These are phyloP conservation scores for Ophioninae sp. DNA, from an alignment of 2,888 invertebrate species.

Conservation along the genomic window DNA sequence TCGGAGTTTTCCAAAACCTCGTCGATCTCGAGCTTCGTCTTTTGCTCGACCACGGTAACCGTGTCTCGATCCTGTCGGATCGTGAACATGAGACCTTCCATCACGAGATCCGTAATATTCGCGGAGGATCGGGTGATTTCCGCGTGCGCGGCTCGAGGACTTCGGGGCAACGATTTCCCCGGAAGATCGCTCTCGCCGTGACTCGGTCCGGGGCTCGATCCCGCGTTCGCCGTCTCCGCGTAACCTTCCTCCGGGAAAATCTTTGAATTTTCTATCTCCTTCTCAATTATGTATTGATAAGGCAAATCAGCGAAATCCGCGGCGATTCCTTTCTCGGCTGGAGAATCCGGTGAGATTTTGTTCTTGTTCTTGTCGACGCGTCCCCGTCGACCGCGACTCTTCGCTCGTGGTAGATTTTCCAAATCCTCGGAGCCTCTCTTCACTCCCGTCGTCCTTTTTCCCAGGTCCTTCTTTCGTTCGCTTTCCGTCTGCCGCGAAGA, in stretches of 20 bases:
- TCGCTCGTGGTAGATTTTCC: slow-evolving; percentile 12
- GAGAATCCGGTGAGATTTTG: slow-evolving; percentile 31
- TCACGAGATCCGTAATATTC: slow-evolving; percentile 78
- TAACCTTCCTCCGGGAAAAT: slow-evolving; percentile 10
- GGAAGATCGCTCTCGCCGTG: slow-evolving; percentile 31
- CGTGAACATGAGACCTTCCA: slow-evolving; percentile 80
- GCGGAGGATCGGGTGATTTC: slow-evolving; percentile 74
- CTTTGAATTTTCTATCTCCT: slow-evolving; percentile 72
- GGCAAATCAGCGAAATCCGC: slow-evolving; percentile 70
- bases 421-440: slow-evolving; percentile 1
- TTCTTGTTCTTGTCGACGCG: slow-evolving; percentile 18
- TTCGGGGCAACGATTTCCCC: slow-evolving; percentile 42
- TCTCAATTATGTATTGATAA: slow-evolving; percentile 76
- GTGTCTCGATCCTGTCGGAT: slow-evolving; percentile 76
- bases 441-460: slow-evolving; percentile 1
- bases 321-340: slow-evolving; percentile 32
- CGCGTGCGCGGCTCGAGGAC: slow-evolving; percentile 35
- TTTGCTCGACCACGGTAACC: slow-evolving; percentile 77
- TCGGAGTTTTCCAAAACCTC: slow-evolving; percentile 80
- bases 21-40: slow-evolving; percentile 77
- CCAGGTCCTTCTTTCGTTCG: slow-evolving; percentile 23
- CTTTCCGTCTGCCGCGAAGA: background rate
- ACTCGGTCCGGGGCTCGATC: slow-evolving; percentile 35
- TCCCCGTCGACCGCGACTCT: slow-evolving; percentile 34
- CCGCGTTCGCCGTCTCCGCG: background rate